A percentile compares a stretch with the other conserved stretches of the same genome.
Evolutionary conservation across 2,797 vertebrate species (phyloP).

Genomic region (Anas capensis): DNA sequence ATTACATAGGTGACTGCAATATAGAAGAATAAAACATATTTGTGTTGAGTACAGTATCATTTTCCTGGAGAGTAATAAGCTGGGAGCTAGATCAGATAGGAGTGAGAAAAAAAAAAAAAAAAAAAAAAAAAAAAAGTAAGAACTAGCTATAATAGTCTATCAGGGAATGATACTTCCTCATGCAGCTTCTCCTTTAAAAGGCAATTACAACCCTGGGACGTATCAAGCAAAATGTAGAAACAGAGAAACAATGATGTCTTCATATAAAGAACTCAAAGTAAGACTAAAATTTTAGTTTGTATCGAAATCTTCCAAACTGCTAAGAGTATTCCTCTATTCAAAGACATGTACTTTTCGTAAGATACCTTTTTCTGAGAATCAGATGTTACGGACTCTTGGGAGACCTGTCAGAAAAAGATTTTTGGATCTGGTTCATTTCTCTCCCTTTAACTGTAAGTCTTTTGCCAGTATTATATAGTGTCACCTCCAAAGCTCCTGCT

Average conservation of each 20-base stretch:
- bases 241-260: not conserved
- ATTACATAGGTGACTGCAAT: not conserved
- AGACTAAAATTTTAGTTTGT: not conserved
- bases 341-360: not conserved
- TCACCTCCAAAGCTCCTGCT: not conserved
- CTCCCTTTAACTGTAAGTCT: not conserved
- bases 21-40: not conserved
- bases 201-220: not conserved
- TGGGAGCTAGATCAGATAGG: not conserved
- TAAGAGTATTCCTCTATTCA: not conserved
- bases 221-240: not conserved
- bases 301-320: not conserved
- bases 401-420: not conserved
- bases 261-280: not conserved
- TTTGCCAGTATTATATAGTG: not conserved
- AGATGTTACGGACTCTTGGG: not conserved
- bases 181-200: not conserved
- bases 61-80: not conserved
- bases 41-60: not conserved
- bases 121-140: not conserved
- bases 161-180: not conserved
- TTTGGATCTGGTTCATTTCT: not conserved
- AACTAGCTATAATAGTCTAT: not conserved
- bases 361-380: not conserved
- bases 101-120: not conserved